Base-by-base conservation (phyloP, 53 echinoderm and acorn worm genomes). In the Patiria pectinifera region DNA sequence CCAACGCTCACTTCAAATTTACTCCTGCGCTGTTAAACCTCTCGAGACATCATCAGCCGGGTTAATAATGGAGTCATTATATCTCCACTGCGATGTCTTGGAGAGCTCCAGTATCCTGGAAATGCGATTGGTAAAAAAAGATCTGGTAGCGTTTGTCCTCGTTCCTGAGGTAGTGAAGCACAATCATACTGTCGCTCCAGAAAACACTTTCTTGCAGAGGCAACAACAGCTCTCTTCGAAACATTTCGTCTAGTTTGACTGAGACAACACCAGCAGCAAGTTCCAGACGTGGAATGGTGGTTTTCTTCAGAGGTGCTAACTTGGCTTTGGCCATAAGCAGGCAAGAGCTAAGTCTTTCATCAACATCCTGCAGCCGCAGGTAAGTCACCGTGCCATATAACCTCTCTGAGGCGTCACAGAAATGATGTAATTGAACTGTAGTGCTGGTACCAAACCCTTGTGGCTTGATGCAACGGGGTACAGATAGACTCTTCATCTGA, bases 391-490 rank as follows among this genome's bases (percentile, higher is more conserved):
- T 76, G 7, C 88, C 78, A 76, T 87, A 76, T 59, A 7, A 25
- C 18, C 77, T 76, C 21, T 87, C 88, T 59, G 76, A 76, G 2
- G 88, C 88, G 15, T 76, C 88, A 49, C 76, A 87, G 77, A 76
- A 87, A 88, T 92, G 80, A 59, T 80, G 86, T n/a, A 86, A 60
- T 69, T 86, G 48, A 11, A 49, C 78, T 45, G 72, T 49, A 53
- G 74, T 58, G 24, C 4, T 22, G 53, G 75, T 35, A 11, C 87
- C 83, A 80, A 87, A 91, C 21, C 74, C 87, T 16, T 69, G 72
- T 53, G 94, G 96, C 69, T 89, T 95, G 78, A 83, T 83, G 75
- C 95, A 94, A 61, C 94, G 63, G 3, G 83, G 49, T 48, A 94
- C 76, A 6, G 63, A 62, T n/a, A 94, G 48, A 11, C 23, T 58